Base-by-base conservation (phyloP, 92 coral and sea anemone species). In the Epizoanthus fatuus region DNA sequence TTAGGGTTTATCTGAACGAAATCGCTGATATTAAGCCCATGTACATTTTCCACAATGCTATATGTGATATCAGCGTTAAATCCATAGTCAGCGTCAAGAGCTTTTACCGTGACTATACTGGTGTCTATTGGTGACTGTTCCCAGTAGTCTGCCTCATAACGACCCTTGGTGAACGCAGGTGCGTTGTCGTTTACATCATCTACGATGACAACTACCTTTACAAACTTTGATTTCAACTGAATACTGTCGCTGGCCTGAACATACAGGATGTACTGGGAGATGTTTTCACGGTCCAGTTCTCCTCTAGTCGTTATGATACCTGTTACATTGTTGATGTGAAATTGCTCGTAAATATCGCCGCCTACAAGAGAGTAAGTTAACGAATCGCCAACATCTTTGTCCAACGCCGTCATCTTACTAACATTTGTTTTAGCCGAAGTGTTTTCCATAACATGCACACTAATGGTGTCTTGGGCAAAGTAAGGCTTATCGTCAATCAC, bases 51-150 rank as follows among this genome's bases (percentile, higher is more conserved):
- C 7, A 95, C 95, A 32, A 97, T 95, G 39, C 95, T 89, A 78
- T 90, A 97, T 20, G 78, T 56, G 17, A 97, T 79, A 19, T 93
- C 84, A 0, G 99, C 95, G 67, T 97, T 95, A 9, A n/a, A 42
- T 3, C 98, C 97, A n/a, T 45, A 16, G 75, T 97, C 99, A 0
- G 74, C 45, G 67, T 97, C 99, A 56, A 17, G 65, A 3, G 99
- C 98, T 10, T 65, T 37, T 15, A 97, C 93, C 10, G 84, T 90
- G 5, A 95, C 71, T 7, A 97, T 81, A 35, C 98, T 95, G 0
- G 95, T 87, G 49, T 90, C 98, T 60, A 79, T 72, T 5, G 91
- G 98, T 0, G 99, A 93, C 63, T 97, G 93, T 55, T 97, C 99
- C 78, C 96, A 70, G 81, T 91, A 92, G 20, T 90, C 93, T 42